Evolutionary conservation across 2,797 vertebrate genomes (phyloP).

Genomic region (Rhynchonycteris naso): DNA sequence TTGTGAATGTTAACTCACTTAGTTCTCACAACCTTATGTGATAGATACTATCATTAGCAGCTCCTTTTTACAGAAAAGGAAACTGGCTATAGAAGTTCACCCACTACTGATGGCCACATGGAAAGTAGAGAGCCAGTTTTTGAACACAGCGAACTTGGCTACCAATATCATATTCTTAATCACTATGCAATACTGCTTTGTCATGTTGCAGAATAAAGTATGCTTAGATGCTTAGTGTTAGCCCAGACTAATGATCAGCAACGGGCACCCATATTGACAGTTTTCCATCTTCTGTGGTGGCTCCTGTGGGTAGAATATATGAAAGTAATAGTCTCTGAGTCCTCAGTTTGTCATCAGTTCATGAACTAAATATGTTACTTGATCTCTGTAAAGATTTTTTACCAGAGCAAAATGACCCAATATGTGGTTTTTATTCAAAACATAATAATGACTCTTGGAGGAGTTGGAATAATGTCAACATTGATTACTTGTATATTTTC

Average conservation of each 20-base stretch:
- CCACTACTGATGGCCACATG: background rate
- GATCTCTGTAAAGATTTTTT: slow-evolving; percentile 44
- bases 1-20: background rate
- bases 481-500: background rate
- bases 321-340: background rate
- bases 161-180: background rate
- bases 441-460: slow-evolving; percentile 1
- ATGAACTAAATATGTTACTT: background rate
- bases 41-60: background rate
- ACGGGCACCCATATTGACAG: too few relatives aligned
- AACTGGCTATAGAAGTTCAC: too few relatives aligned
- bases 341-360: background rate
- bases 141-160: background rate
- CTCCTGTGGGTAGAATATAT: background rate
- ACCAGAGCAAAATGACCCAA: background rate
- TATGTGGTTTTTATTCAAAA: slow-evolving; percentile 25
- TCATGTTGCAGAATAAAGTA: background rate
- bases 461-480: background rate
- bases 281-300: background rate
- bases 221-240: background rate
- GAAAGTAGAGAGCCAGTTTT: background rate
- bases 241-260: background rate
- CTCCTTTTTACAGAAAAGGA: background rate
- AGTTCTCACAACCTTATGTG: background rate
- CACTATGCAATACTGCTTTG: background rate